Base-by-base conservation (phyloP, 2,797 vertebrate species). In the Acrossocheilus wenchowensis region DNA sequence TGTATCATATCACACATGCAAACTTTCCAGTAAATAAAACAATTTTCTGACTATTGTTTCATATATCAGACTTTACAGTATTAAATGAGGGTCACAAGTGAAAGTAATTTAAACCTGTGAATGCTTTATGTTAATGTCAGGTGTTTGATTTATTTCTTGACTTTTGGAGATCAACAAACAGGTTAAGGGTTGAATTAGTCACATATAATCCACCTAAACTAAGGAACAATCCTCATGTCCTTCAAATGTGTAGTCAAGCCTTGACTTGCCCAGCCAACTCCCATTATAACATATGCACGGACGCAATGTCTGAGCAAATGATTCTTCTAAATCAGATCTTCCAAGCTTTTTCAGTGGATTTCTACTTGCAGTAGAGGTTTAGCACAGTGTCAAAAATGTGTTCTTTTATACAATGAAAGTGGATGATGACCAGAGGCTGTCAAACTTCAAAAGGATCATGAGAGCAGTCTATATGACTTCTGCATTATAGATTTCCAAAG, bases 261-360 rank as follows among this genome's bases (percentile, higher is more conserved):
- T 84, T 92, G 85, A 26, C 48, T 50, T 96, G 95, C 72, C 92
- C 93, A 26, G 19, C 90, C 48, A 90, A 95, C 90, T 95, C 94
- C 60, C 91, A 94, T 85, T 95, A 94, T 4, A 90, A 93, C 86
- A 9, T 94, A 78, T 94, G 94, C 2, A 92, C 91, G 50, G 94
- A 95, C 82, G 93, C 94, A 3, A 57, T 92, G 75, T 91, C 89
- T 95, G 94, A 82, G 90, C 92, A 78, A 77, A 69, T 57, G 1
- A 83, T 93, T 86, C 91, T 87, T 0, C 82, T 87, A 15, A 86
- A 86, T 3, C 57, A 92, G 2, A 86, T 73, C 0, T 73, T 78
- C 41, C 94, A 93, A 72, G 26, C 15, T 2, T 39, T 73, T 15
- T 26, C 62, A 69, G 23, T 69, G 15, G 23, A 41, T 68, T 36